phyloP scores from a whole-genome alignment of 2,113 vertebrate species.

The Rousettus leschenaultii region DNA sequence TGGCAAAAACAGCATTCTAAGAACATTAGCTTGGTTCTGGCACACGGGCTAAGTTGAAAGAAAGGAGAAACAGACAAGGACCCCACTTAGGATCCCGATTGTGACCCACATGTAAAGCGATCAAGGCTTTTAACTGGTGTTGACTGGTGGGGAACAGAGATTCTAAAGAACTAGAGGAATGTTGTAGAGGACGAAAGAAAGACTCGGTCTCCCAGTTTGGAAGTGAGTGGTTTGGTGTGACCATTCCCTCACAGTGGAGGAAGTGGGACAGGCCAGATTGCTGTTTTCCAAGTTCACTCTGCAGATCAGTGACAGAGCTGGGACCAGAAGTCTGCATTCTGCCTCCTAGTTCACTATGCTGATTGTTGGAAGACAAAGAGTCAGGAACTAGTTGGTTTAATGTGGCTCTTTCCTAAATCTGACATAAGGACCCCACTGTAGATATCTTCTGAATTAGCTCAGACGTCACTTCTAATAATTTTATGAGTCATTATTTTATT shows the following conservation, averaged over 20 bases:
- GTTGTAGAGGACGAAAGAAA: neutral
- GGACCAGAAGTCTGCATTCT: neutral
- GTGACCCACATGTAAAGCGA: neutral
- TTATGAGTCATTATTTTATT: neutral
- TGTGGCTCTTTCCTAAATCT: neutral
- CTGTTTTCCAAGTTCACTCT: neutral
- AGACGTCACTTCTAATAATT: neutral
- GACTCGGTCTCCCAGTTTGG: neutral
- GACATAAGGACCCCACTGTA: neutral
- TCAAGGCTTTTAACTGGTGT: neutral
- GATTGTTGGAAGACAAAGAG: neutral
- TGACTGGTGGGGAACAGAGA: neutral
- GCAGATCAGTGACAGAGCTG: neutral
- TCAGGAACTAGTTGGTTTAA: neutral
- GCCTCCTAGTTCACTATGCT: neutral
- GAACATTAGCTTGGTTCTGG: neutral
- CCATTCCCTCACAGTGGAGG: neutral
- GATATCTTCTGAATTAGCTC: neutral
- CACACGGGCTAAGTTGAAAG: neutral
- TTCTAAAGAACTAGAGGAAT: neutral
- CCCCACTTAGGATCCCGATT: neutral
- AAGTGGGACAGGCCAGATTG: neutral
- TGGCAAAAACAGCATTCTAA: neutral
- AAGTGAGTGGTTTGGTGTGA: neutral
- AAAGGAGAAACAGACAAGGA: neutral